phyloP scores from a whole-genome alignment of 2,113 vertebrate species.

The Canis aureus region DNA sequence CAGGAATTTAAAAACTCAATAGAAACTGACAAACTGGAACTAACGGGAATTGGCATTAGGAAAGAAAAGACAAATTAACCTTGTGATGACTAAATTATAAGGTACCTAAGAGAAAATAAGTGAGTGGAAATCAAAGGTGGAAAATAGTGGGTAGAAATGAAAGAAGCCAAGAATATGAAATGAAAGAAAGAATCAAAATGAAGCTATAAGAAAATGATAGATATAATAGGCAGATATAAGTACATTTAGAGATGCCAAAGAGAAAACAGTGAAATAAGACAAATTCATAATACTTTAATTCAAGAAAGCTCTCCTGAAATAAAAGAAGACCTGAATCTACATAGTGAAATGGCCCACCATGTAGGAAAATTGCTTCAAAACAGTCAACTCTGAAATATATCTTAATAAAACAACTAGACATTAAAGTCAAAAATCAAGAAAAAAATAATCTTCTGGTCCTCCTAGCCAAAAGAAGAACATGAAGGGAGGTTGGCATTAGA shows the following conservation, averaged over 20 bases:
- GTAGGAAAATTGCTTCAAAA: background rate
- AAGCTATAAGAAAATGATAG: background rate
- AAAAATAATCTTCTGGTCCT: background rate
- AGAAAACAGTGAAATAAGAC: background rate
- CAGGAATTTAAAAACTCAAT: conserved; percentile 13
- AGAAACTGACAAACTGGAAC: background rate
- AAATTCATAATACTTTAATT: background rate
- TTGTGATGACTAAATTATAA: conserved; percentile 20
- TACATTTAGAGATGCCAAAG: background rate
- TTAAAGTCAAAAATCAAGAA: background rate
- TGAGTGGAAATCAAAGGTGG: background rate
- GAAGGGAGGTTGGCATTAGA: background rate
- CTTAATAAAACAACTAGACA: background rate
- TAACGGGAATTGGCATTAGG: background rate
- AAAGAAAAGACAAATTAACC: background rate
- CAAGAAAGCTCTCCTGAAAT: background rate
- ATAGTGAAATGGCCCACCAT: background rate
- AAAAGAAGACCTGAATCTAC: background rate
- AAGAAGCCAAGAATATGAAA: conserved; percentile 8
- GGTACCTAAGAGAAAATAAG: background rate
- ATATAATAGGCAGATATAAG: background rate
- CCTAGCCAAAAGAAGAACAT: background rate
- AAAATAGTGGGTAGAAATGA: background rate
- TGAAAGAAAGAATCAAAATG: background rate
- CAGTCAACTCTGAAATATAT: background rate